Evolutionary conservation across 1,140 invertebrate species (phyloP), one percentile per base, ranked within the genome.

Genomic region (Leptestheria dahalacensis): DNA sequence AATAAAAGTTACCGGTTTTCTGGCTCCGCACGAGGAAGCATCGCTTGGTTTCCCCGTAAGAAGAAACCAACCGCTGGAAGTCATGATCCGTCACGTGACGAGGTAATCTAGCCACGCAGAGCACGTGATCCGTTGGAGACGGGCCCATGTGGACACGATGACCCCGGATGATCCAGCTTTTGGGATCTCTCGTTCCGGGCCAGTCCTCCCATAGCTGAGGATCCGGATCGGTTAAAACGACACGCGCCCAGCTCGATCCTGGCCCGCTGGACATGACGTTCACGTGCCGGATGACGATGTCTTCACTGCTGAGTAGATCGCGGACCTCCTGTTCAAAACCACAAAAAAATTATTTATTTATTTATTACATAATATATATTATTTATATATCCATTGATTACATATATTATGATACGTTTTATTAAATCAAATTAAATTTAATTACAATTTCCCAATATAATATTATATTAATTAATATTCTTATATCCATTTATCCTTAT

Each of bases 1-100:
- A 41, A 41, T 41, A 41, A n/a, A n/a, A 9, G 6, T 41, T 41
- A 78, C 76, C 78, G 65, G 74, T 78, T 57, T 71, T 69, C 64
- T 78, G 75, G 61, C 73, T 75, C 64, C 76, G 70, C 71, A 79
- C 77, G 9, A 80, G 69, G 65, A 80, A 80, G 60, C 71, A 71
- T 57, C 72, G 73, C 29, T 70, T 69, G 3, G 78, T 68, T 60
- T 72, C 66, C 6, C 78, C 78, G 65, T 74, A 75, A 48, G 68
- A 66, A 2, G 66, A 60, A 2, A 78, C 73, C 3, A 80, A 66
- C 12, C 68, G 66, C 3, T 65, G 62, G 62, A 81, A 78, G 49
- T 78, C 71, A 23, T 73, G 66, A 52, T 79, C 77, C 0, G 69
- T 73, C 62, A 73, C 74, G 29, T 67, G 65, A 0, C 69, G 61